Base-by-base conservation (phyloP, 2,888 invertebrate species). In the Cartodere bifasciata region DNA sequence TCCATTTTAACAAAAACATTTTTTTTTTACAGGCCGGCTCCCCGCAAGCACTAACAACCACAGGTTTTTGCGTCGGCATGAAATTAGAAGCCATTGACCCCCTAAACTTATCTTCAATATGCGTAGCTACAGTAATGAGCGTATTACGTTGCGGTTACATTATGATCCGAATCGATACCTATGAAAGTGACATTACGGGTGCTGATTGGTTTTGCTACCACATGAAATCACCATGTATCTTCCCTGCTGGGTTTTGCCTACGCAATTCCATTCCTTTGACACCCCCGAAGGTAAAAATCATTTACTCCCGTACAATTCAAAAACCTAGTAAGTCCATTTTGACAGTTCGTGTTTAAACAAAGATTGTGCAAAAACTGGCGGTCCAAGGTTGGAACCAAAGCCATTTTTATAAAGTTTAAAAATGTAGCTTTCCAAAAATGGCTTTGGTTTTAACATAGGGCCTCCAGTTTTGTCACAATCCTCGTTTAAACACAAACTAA, bases 201-300 rank as follows among this genome's bases (percentile, higher is more conserved):
- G 78, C 83, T 1, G 94, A 94, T 58, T 91, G 92, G 88, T 92
- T 97, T 56, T 95, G 95, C 53, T 92, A 95, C 55, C 94, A 97
- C 56, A 78, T 85, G 39, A 77, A 82, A 37, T 95, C 94, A 2
- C 87, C 94, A 0, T 90, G 87, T 53, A 85, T 97, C 55, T 92
- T 95, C 54, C 92, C 95, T 24, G 83, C 87, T 6, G 95, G 97
- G 2, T 97, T 94, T 58, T 92, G 92, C 50, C 69, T 79, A 36
- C 72, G 77, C 11, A 81, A 92, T 53, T 75, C 75, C 29, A 77
- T 97, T 37, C 66, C 76, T 1, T 63, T 97, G 20, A 86, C 86
- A 4, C 90, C 92, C 2, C 94, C 95, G 1, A 72, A 81, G 55
- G n/a, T n/a, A n/a, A n/a, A n/a, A n/a, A n/a, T n/a, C n/a, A 78